Percentiles rank a stretch among this genome's conserved stretches.
Evolutionary conservation across 2,797 vertebrate species (phyloP).

Genomic region (Sebastes baramenuke): DNA sequence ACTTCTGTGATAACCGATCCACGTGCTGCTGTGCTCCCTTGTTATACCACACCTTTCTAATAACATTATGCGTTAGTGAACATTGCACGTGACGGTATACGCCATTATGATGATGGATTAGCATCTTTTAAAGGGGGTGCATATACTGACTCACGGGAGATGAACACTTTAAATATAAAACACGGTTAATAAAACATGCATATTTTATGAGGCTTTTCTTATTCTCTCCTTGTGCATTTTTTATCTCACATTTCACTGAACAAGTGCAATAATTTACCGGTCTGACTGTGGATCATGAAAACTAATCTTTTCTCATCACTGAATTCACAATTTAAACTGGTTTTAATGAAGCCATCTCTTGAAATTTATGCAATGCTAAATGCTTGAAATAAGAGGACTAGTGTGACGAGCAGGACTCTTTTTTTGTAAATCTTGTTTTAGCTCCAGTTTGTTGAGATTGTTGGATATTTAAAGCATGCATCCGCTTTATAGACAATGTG

Average conservation of each 20-base stretch:
- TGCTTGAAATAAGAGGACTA: not conserved
- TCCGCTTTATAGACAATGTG: not conserved
- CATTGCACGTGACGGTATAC: not conserved
- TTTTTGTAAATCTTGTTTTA: not conserved
- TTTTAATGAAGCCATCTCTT: not conserved
- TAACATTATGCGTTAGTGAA: not conserved
- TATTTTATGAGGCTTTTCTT: not conserved
- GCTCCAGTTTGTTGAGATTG: not conserved
- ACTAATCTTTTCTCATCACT: conserved; percentile 4
- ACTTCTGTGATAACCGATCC: conserved; percentile 36
- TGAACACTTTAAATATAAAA: not conserved
- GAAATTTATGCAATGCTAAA: not conserved
- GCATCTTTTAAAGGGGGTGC: not conserved
- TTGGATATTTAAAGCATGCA: not conserved
- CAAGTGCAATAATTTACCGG: not conserved
- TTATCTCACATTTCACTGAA: not conserved
- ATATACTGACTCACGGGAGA: not conserved
- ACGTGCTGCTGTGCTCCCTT: not conserved
- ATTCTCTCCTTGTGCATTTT: not conserved
- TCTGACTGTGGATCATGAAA: not conserved
- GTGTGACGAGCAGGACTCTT: not conserved
- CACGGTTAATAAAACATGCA: not conserved
- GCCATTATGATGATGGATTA: not conserved
- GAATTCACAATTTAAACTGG: not conserved
- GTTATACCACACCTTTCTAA: conserved; percentile 12